Evolutionary conservation across 2,113 vertebrate species (phyloP).

Genomic region (Brachyhypopomus gauderio): DNA sequence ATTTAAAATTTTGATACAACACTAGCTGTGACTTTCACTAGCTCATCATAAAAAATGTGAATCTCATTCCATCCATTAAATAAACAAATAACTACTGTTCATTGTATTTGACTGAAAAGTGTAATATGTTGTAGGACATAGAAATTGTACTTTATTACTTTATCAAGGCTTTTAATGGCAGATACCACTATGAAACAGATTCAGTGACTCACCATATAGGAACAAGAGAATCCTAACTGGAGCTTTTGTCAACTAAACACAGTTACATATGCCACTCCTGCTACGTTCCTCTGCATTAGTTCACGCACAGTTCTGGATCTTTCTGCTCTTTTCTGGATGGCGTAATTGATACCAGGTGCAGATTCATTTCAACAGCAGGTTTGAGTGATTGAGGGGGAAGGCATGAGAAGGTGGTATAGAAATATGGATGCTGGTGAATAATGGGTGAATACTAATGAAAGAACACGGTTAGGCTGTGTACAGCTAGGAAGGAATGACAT

Average conservation of each 20-base stretch:
- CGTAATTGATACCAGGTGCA: conserved; percentile 46
- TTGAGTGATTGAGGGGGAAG: conserved; percentile 9
- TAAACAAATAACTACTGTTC: neutral
- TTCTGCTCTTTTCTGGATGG: conserved; percentile 11
- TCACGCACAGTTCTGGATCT: neutral
- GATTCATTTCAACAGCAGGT: conserved; percentile 38
- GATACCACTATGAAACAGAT: neutral
- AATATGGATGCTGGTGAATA: conserved; percentile 45
- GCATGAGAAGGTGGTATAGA: conserved; percentile 1
- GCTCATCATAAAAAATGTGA: no score
- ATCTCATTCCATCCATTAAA: no score
- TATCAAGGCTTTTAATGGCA: neutral
- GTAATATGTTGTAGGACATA: neutral
- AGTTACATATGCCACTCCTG: conserved; percentile 14
- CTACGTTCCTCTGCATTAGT: conserved; percentile 24
- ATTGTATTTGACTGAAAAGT: no score
- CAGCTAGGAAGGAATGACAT: conserved; percentile 54
- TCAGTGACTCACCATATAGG: neutral
- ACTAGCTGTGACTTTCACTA: no score
- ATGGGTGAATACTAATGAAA: conserved; percentile 51
- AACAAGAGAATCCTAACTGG: neutral
- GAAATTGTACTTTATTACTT: no score
- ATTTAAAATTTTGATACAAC: no score
- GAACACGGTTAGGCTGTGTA: conserved; percentile 37
- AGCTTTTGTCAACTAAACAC: conserved; percentile 18